Percentiles rank a stretch among this genome's conserved stretches.
Evolutionary conservation across 2,797 vertebrate species (phyloP).

Genomic region (Characodon lateralis): DNA sequence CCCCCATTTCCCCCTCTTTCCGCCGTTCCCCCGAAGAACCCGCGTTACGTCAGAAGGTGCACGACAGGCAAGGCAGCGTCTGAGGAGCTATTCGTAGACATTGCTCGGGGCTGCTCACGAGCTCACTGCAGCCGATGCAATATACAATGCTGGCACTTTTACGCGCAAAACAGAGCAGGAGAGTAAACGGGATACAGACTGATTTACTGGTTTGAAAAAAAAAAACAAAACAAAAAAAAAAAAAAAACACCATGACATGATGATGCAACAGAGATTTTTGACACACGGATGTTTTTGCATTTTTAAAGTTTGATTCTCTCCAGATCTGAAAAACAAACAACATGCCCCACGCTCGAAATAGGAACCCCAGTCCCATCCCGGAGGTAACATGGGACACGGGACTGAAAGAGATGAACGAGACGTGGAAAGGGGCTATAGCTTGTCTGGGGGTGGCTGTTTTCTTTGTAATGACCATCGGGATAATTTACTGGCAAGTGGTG

Average conservation of each 20-base stretch:
- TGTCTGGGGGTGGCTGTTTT: conserved; percentile 91
- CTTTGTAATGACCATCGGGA: conserved; percentile 93
- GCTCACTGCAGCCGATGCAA: conserved; percentile 75
- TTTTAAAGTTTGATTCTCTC: conserved; percentile 71
- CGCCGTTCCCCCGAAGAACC: conserved; percentile 76
- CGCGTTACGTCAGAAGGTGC: conserved; percentile 85
- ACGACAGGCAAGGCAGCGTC: conserved; percentile 80
- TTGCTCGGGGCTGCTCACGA: conserved; percentile 72
- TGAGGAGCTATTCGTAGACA: conserved; percentile 80
- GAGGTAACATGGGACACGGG: conserved; percentile 87
- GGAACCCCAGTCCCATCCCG: conserved; percentile 85
- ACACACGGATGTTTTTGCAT: conserved; percentile 66
- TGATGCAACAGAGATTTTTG: conserved; percentile 67
- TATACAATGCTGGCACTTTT: conserved; percentile 73
- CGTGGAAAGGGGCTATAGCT: conserved; percentile 91
- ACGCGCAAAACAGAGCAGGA: conserved; percentile 64
- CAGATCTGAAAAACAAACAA: conserved; percentile 65
- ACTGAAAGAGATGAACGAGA: conserved; percentile 92
- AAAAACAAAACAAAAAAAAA: conserved; percentile 45
- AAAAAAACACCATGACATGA: conserved; percentile 71
- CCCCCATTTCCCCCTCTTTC: conserved; percentile 68
- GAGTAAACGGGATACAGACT: conserved; percentile 52
- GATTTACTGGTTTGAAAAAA: conserved; percentile 33
- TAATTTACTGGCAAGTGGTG: conserved; percentile 95
- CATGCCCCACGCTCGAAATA: conserved; percentile 87